Conservation (phyloP, 1,140 invertebrate genomes). For the Zaprionus camerounensis region DNA sequence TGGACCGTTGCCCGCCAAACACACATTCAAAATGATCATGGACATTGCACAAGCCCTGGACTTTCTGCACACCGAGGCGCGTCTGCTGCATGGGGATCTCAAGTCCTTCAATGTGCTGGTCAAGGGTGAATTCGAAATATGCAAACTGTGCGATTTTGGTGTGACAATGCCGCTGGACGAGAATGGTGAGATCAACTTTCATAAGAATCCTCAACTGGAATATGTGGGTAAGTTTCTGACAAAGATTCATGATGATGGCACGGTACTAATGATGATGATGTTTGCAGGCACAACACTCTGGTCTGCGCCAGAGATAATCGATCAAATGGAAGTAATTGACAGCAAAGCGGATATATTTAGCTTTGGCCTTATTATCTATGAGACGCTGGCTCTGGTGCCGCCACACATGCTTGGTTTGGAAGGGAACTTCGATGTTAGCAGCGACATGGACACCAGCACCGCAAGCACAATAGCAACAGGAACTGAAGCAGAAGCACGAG, state of each 20-base stretch:
- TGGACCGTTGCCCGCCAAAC: constrained; percentile 87
- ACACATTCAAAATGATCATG: constrained; percentile 87
- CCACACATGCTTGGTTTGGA: constrained; percentile 86
- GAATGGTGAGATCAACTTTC: constrained; percentile 87
- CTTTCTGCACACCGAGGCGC: constrained; percentile 90
- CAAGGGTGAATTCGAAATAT: constrained; percentile 89
- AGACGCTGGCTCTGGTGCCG: constrained; percentile 90
- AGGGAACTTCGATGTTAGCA: constrained; percentile 70
- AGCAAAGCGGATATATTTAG: constrained; percentile 92
- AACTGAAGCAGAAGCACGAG: constrained; percentile 3
- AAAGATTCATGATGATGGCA: not conserved
- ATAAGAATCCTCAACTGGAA: constrained; percentile 83
- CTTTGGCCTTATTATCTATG: constrained; percentile 91
- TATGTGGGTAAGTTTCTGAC: constrained; percentile 85
- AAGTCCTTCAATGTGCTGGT: constrained; percentile 93
- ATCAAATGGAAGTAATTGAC: constrained; percentile 86
- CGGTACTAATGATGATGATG: not conserved
- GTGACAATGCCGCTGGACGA: constrained; percentile 89
- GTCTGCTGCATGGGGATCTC: constrained; percentile 92
- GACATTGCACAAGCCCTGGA: constrained; percentile 90
- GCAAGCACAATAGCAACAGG: not conserved
- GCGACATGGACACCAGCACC: constrained; percentile 63
- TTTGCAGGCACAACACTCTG: constrained; percentile 89
- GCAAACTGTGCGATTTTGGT: constrained; percentile 95
- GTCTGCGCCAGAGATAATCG: constrained; percentile 91